Percentiles rank a stretch among this genome's conserved stretches.
phyloP scores from a whole-genome alignment of 92 coral and sea anemone genomes.

The Porites divaricata region DNA sequence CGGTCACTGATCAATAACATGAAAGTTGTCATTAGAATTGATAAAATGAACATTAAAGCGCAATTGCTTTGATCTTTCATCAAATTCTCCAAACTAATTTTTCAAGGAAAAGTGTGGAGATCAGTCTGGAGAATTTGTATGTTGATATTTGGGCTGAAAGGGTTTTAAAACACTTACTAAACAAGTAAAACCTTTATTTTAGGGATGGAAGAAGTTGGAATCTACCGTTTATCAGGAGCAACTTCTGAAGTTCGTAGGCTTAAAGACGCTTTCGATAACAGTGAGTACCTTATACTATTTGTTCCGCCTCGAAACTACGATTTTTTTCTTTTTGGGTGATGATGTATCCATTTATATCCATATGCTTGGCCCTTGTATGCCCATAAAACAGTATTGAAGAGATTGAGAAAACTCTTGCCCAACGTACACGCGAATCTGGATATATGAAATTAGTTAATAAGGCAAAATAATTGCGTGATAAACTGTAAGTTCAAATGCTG shows the following conservation, averaged over 20 bases:
- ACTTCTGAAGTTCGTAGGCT: slow-evolving; percentile 92
- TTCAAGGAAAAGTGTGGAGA: too few species aligned
- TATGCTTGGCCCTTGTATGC: neutral
- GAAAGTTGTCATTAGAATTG: neutral
- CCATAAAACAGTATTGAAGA: neutral
- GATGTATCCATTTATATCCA: too few species aligned
- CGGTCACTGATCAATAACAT: neutral
- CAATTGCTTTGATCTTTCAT: too few species aligned
- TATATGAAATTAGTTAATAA: too few species aligned
- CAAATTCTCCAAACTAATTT: too few species aligned
- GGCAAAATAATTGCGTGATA: too few species aligned
- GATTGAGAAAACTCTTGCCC: too few species aligned
- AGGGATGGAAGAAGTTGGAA: slow-evolving; percentile 89
- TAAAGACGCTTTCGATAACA: slow-evolving; percentile 94
- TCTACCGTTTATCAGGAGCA: slow-evolving; percentile 97
- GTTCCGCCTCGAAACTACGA: neutral
- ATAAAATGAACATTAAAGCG: too few species aligned
- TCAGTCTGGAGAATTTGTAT: too few species aligned
- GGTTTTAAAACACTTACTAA: too few species aligned
- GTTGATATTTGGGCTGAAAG: neutral
- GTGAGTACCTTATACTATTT: slow-evolving; percentile 54
- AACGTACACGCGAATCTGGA: too few species aligned
- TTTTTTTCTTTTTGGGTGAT: neutral
- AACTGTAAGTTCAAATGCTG: too few species aligned
- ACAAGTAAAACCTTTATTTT: neutral